These are phyloP conservation scores for Ptyas mucosa DNA, from an alignment of 2,113 vertebrate genomes.

Conservation along the genomic window DNA sequence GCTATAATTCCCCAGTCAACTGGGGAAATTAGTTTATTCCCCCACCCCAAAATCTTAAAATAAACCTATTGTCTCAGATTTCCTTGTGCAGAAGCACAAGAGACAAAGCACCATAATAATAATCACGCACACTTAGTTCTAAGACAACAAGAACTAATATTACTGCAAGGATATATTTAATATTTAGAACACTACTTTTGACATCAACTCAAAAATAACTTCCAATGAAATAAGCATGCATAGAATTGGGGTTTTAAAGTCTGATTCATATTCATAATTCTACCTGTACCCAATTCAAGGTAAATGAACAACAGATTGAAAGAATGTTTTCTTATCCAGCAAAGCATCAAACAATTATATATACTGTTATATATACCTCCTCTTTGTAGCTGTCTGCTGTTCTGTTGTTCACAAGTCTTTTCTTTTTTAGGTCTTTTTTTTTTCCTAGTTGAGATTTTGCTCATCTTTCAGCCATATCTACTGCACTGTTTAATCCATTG, in stretches of 20 bases:
- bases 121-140: neutral
- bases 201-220: neutral
- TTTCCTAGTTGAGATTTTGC: neutral
- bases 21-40: neutral
- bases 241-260: neutral
- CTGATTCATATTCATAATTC: neutral
- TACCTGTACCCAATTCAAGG: neutral
- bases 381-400: neutral
- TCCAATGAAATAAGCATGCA: neutral
- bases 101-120: neutral
- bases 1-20: neutral
- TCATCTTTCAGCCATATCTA: neutral
- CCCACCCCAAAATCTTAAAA: neutral
- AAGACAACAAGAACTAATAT: neutral
- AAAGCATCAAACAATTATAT: neutral
- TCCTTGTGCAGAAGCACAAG: neutral
- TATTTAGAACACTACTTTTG: neutral
- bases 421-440: neutral
- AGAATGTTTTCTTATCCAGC: neutral
- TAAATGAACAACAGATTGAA: neutral
- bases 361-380: neutral
- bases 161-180: neutral
- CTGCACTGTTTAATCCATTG: slow-evolving; percentile 23
- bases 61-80: neutral
- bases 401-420: neutral